Base-by-base conservation (phyloP, 2,113 vertebrate genomes). In the Syngnathus floridae region DNA sequence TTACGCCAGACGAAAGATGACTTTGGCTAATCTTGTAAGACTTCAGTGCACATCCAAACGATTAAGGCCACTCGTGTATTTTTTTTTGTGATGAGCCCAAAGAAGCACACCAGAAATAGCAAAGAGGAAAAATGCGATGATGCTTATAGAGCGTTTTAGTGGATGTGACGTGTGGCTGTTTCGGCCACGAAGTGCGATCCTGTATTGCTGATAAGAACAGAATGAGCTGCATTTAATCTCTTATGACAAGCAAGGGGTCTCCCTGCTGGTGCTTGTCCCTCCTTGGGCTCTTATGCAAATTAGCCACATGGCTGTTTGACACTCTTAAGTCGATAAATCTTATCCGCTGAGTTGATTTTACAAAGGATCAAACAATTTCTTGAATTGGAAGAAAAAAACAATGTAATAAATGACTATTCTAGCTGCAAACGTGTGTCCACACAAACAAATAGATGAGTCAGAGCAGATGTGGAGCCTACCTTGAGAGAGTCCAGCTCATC, bases 401-500 rank as follows among this genome's bases (percentile, higher is more conserved):
- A 22, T 22, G 22, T 22, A 22, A 1, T 22, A 22, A 22, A 22
- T 22, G 22, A 22, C 22, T 22, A 22, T 26, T 26, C 26, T 26
- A 26, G 26, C 26, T 26, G 26, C 26, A 26, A 26, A 26, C 26
- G 56, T 58, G 35, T 40, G 19, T n/a, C 19, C 19, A 40, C 10
- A 22, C 11, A 41, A 21, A 60, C 56, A 37, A 58, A n/a, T 41
- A 21, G 19, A 43, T 61, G 38, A 61, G 58, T 61, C 22, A 48
- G 12, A 46, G 35, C 10, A 5, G 2, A 43, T 13, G 38, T 1
- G 62, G 56, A 45, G 10, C 11, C 21, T 70, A 98, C 97, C 90
- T 95, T 94, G 19, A 99, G 92, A n/a, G 96, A 94, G 56, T 94
- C 94, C 31, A 99, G 92, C 69, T 98, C 96, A 2, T 94, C 91